Evolutionary conservation across 23 tunicate species (phyloP).

Genomic region (Styela plicata): DNA sequence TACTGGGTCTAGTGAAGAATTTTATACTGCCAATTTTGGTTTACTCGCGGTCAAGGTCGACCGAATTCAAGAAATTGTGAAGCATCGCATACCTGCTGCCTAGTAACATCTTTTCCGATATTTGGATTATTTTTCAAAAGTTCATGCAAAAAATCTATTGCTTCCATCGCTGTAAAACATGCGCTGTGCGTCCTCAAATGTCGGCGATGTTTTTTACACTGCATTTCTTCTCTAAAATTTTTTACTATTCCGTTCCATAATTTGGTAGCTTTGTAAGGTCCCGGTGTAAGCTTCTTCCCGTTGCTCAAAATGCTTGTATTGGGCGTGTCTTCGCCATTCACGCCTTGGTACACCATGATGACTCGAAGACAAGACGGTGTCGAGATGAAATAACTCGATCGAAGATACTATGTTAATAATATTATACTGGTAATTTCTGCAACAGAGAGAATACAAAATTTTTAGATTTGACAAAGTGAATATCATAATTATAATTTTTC

Average conservation of each 20-base stretch:
- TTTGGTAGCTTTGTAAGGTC: conserved; percentile 68
- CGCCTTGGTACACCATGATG: neutral
- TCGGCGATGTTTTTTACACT: conserved; percentile 42
- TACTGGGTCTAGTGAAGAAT: too few species aligned
- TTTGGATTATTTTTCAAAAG: conserved; percentile 46
- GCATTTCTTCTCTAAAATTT: conserved; percentile 55
- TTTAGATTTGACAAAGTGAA: too few species aligned
- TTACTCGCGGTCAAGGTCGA: neutral
- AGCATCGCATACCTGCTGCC: conserved; percentile 42
- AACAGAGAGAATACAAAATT: too few species aligned
- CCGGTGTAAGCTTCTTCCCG: conserved; percentile 53
- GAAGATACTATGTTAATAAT: too few species aligned
- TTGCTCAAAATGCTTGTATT: conserved; percentile 2
- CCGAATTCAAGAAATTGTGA: neutral
- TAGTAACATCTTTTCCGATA: conserved; percentile 55
- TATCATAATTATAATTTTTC: neutral
- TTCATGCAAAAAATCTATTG: conserved; percentile 52
- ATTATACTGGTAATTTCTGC: too few species aligned
- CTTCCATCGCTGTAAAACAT: conserved; percentile 52
- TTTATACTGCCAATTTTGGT: too few species aligned
- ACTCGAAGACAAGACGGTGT: neutral
- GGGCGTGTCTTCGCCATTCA: neutral
- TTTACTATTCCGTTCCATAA: conserved; percentile 57
- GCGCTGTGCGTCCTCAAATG: conserved; percentile 45
- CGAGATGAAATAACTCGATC: too few species aligned